Conservation (phyloP, 2,797 vertebrate genomes). For the Microctenopoma lineatum region DNA sequence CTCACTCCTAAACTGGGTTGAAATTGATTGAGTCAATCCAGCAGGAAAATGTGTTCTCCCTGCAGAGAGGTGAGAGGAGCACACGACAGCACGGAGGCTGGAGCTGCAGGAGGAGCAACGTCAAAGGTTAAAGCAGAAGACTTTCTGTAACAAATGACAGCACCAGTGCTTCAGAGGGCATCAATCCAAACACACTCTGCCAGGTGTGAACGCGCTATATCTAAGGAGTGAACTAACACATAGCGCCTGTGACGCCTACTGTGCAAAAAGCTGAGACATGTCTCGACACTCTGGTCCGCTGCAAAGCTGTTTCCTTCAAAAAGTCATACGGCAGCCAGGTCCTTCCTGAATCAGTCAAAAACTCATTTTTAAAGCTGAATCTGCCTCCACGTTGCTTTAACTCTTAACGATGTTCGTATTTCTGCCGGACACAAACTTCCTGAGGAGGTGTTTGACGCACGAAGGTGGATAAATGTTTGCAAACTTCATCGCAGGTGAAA, state of each 20-base stretch:
- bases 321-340: no score
- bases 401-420: no score
- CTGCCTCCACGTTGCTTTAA: no score
- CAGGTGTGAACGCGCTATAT: neutral
- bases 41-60: conserved; percentile 67
- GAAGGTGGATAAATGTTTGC: no score
- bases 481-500: no score
- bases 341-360: no score
- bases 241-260: neutral
- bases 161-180: neutral
- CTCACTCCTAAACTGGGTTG: conserved; percentile 61
- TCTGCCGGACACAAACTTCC: no score
- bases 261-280: conserved; percentile 15
- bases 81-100: conserved; percentile 29
- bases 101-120: conserved; percentile 24
- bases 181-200: neutral
- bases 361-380: no score
- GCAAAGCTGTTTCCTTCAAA: neutral
- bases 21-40: conserved; percentile 69
- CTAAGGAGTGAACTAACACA: neutral
- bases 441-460: no score
- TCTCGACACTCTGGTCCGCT: no score
- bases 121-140: conserved; percentile 27
- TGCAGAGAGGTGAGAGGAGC: conserved; percentile 43
- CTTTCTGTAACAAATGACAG: no score